A percentile compares a stretch with the other conserved stretches of the same genome.
phyloP scores from a whole-genome alignment of 2,113 vertebrate genomes.

The Eptesicus fuscus region DNA sequence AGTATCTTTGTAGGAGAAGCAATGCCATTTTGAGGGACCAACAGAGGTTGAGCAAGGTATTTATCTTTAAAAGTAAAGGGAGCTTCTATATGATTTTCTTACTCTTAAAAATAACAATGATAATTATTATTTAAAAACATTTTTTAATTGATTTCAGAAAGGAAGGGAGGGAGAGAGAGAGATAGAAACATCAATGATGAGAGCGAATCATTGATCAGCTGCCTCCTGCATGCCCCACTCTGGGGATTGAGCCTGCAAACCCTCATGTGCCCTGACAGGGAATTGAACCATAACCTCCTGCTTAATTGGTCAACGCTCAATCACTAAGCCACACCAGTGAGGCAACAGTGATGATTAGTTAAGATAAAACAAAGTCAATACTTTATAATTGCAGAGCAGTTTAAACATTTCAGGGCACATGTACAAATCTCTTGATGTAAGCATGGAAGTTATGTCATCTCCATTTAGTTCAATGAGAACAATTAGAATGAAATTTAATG shows the following conservation, averaged over 20 bases:
- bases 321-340: no score
- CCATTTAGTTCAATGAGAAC: not conserved
- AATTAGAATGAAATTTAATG: not conserved
- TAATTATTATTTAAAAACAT: not conserved
- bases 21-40: not conserved
- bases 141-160: no score
- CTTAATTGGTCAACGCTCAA: no score
- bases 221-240: no score
- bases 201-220: no score
- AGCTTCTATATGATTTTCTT: not conserved
- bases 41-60: not conserved
- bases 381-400: not conserved
- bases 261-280: no score
- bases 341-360: no score
- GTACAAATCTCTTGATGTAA: not conserved
- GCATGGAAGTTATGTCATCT: not conserved
- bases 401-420: not conserved
- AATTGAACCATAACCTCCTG: no score
- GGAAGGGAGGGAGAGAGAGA: no score
- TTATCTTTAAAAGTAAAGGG: not conserved
- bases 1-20: not conserved
- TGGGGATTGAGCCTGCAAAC: no score
- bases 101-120: not conserved
- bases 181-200: no score
- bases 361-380: not conserved